Percentiles rank a stretch among this genome's conserved stretches.
Evolutionary conservation across 2,113 vertebrate species (phyloP).

Genomic region (Burhinus oedicnemus): DNA sequence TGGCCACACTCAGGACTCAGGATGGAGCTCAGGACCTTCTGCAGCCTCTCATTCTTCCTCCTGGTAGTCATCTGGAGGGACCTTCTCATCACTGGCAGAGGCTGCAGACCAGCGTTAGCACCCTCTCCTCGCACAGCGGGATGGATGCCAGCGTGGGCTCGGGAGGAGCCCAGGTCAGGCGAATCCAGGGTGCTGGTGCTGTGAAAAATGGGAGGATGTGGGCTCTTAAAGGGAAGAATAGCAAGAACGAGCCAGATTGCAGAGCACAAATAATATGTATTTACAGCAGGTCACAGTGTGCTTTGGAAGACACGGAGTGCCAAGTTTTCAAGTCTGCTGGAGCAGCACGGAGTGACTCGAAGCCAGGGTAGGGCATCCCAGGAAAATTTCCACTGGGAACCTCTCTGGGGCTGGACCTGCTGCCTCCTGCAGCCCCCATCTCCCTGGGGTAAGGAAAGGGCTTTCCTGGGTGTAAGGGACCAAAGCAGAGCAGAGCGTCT

Average conservation of each 20-base stretch:
- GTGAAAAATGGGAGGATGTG: conserved; percentile 3
- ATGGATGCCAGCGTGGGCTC: accelerated
- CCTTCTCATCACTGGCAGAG: neutral
- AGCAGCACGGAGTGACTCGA: accelerated
- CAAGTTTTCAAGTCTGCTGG: neutral
- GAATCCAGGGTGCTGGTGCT: neutral
- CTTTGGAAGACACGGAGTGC: neutral
- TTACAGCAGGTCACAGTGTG: neutral
- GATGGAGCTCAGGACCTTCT: neutral
- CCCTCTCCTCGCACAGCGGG: neutral
- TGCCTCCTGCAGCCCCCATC: neutral
- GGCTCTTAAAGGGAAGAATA: conserved; percentile 22
- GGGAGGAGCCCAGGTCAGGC: neutral
- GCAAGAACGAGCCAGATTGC: neutral
- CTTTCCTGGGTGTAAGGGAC: neutral
- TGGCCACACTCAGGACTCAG: no score
- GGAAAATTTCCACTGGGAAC: neutral
- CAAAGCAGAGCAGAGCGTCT: neutral
- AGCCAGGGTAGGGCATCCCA: neutral
- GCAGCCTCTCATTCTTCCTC: neutral
- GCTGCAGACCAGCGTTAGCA: neutral
- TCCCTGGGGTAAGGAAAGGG: accelerated
- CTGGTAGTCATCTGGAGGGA: neutral
- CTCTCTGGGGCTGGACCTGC: neutral
- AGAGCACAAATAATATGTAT: neutral